Evolutionary conservation across 2,797 vertebrate species (phyloP).

Genomic region (Cottoperca gobio): DNA sequence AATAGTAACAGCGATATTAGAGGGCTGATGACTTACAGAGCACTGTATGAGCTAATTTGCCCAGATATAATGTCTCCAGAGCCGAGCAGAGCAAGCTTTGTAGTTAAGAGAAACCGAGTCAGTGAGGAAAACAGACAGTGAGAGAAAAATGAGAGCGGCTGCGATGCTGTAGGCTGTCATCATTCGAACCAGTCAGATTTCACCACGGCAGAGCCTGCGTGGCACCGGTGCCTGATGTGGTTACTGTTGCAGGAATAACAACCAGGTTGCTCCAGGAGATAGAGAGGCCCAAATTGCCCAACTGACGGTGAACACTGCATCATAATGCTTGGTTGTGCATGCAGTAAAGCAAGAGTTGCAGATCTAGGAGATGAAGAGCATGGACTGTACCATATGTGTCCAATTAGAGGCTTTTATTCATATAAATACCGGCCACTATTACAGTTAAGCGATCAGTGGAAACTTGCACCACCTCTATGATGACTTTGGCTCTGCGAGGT

Average conservation of each 20-base stretch:
- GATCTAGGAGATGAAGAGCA: rapidly evolving
- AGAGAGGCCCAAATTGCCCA: not conserved
- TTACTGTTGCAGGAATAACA: conserved; percentile 11
- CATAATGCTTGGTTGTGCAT: not conserved
- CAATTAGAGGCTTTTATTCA: not conserved
- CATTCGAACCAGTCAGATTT: conserved; percentile 3
- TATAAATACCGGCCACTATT: not conserved
- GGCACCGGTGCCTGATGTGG: not conserved
- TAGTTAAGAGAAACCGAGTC: not conserved
- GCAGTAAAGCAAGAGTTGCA: not conserved
- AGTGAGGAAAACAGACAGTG: not conserved
- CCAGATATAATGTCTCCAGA: conserved; percentile 29
- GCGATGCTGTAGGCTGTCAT: conserved; percentile 25
- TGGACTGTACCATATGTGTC: no score
- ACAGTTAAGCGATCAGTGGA: not conserved
- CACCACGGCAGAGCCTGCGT: not conserved
- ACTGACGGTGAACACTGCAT: not conserved
- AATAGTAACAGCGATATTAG: conserved; percentile 58
- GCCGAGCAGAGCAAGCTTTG: not conserved
- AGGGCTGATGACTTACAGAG: conserved; percentile 59
- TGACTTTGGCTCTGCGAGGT: not conserved
- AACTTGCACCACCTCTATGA: not conserved
- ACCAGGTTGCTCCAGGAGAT: conserved; percentile 4
- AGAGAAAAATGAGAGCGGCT: not conserved
- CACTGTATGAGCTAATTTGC: conserved; percentile 44